Percentiles rank a stretch among this genome's conserved stretches.
Conservation (phyloP, 2,888 invertebrate genomes). For the Nomada goodeniana region DNA sequence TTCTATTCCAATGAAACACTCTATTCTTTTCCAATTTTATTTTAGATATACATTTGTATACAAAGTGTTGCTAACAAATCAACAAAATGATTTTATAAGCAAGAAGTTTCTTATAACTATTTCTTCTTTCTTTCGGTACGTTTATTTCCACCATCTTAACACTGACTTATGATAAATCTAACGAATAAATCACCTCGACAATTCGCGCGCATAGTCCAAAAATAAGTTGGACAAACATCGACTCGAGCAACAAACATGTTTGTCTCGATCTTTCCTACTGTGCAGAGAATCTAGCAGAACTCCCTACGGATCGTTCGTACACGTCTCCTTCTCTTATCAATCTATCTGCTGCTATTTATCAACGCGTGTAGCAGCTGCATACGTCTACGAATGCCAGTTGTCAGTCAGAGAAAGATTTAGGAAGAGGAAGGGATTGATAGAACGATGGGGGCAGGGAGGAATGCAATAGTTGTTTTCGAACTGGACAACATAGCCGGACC, state of each 20-base stretch:
- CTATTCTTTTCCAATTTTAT: no score
- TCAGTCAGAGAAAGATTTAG: constrained; percentile 25
- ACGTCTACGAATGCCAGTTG: constrained; percentile 32
- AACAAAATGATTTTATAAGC: no score
- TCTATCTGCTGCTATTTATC: constrained; percentile 49
- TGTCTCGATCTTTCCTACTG: constrained; percentile 10
- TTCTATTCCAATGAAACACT: no score
- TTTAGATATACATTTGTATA: no score
- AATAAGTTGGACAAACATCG: not conserved
- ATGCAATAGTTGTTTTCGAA: constrained; percentile 77
- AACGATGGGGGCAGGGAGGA: not conserved
- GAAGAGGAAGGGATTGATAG: not conserved
- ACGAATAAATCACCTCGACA: no score
- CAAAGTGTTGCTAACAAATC: no score
- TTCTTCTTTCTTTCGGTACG: no score
- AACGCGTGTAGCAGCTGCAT: constrained; percentile 24
- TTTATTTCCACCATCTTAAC: no score
- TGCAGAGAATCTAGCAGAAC: not conserved
- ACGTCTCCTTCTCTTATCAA: constrained; percentile 29
- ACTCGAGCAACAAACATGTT: constrained; percentile 24
- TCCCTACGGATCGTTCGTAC: constrained; percentile 20
- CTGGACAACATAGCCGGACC: constrained; percentile 71
- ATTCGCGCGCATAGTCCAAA: no score
- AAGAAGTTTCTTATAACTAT: no score
- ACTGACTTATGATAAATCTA: no score